Evolutionary conservation across 2,888 invertebrate genomes (phyloP).

Genomic region (Abrostola triplasia): DNA sequence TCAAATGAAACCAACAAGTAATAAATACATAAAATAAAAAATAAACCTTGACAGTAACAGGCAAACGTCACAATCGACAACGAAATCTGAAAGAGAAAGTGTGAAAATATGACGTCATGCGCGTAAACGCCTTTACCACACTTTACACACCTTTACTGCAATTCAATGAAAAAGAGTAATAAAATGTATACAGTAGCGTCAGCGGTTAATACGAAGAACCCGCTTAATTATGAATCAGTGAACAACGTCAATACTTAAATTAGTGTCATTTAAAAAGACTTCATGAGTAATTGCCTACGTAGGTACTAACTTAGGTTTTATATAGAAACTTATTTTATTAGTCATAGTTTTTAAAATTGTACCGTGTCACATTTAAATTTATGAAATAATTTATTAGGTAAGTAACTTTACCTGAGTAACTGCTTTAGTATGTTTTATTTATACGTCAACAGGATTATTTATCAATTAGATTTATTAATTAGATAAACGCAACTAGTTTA

Average conservation of each 20-base stretch:
- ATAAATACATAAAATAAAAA: no score
- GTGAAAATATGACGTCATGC: constrained; percentile 31
- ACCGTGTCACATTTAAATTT: no score
- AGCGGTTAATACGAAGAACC: constrained; percentile 7
- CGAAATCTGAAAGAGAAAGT: constrained; percentile 30
- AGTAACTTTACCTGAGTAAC: no score
- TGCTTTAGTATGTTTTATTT: no score
- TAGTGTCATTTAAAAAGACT: constrained; percentile 3
- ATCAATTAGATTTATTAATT: background rate
- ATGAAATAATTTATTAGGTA: no score
- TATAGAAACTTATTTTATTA: no score
- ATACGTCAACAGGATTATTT: no score
- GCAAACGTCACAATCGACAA: constrained; percentile 3
- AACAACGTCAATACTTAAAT: constrained; percentile 6
- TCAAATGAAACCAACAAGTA: no score
- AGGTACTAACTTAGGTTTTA: no score
- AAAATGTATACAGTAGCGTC: background rate
- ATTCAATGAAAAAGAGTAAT: constrained; percentile 19
- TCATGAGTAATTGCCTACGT: no score
- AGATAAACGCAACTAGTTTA: background rate
- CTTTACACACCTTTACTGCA: constrained; percentile 15
- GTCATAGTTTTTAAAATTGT: no score
- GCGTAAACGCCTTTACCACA: constrained; percentile 13
- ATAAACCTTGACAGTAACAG: no score
- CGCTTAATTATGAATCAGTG: constrained; percentile 18